Evolutionary conservation across 2,888 invertebrate genomes (phyloP), one percentile per base, ranked within the genome.

Genomic region (Junonia oenone): DNA sequence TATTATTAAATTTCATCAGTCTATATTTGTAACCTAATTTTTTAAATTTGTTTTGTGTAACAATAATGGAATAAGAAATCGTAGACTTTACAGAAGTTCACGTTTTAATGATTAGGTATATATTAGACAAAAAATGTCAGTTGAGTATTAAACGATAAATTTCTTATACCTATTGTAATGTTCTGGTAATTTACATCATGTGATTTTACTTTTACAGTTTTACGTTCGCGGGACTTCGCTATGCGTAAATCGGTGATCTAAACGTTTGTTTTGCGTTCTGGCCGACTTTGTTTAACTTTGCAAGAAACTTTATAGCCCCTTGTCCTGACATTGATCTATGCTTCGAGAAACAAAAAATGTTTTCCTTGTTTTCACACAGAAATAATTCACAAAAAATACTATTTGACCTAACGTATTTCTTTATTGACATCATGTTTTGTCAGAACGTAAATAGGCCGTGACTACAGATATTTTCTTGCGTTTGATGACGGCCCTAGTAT

Each of bases 401-500:
- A 22, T 51, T 57, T 48, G 40, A 45, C 51, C 48, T 35, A 58
- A 60, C 48, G 59, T 59, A 56, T 62, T 59, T 65, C 57, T 54
- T 38, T 46, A 57, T 59, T 60, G 58, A 61, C 58, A 63, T 63
- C 54, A 61, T 58, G 55, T 58, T 73, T 75, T 75, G 75, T 76
- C 71, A 68, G 71, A 69, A 67, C 71, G 72, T 73, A 75, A 75
- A 73, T 75, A 71, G 68, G 71, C 66, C 67, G 68, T 76, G 74
- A 76, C 73, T 78, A 74, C 68, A 70, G 73, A 38, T 22, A 60
- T 75, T 74, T 71, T 71, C 64, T 63, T 64, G 64, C 65, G 68
- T 74, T 71, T 66, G 68, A 71, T 67, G 72, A 69, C 67, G 70
- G 64, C 69, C 71, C 70, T 74, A 72, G 75, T 78, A 78, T 81